Base-by-base conservation (phyloP, 2,113 vertebrate genomes). In the Ophthalmolycus amberensis region DNA sequence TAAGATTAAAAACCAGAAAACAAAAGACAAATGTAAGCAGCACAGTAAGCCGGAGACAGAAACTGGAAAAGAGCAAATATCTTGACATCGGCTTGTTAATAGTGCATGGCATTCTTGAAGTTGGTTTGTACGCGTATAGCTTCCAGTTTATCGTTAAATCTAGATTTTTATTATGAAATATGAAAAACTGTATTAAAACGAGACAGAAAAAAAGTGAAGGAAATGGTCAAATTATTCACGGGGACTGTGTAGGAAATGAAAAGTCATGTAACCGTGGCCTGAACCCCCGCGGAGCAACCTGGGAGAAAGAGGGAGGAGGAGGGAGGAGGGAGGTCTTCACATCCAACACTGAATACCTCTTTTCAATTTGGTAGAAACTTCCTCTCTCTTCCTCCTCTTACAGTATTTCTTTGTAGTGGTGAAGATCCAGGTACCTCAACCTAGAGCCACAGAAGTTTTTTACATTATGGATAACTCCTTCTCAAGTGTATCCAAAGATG, bases 201-300 rank as follows among this genome's bases (percentile, higher is more conserved):
- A 70, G 22, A 44, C 15, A 20, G 10, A 18, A 25, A 71, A 22
- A 25, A 29, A 18, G n/a, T 5, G 25, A 38, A 62, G 34, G 34
- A 82, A 75, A 65, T 32, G 25, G 22, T 22, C 6, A 48, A 25
- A 22, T n/a, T 74, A 74, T 74, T 79, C 6, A 54, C 56, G 12
- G 37, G 3, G 32, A 62, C 2, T 3, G 29, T 11, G 25, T 46
- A 44, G 68, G 52, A 80, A 88, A 85, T 77, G 32, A 82, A 48
- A 69, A 48, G 29, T 12, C 71, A 66, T 37, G 25, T 16, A 58
- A 63, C 48, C n/a, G n/a, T 71, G 25, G 64, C 9, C 27, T 9
- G 69, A 59, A 48, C 82, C 82, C 83, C 64, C 1, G 71, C 56
- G 80, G 85, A 75, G 69, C 50, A 37, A 70, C 75, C 62, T 79